Conservation (phyloP, 2,888 invertebrate genomes). For the Trisateles emortualis region DNA sequence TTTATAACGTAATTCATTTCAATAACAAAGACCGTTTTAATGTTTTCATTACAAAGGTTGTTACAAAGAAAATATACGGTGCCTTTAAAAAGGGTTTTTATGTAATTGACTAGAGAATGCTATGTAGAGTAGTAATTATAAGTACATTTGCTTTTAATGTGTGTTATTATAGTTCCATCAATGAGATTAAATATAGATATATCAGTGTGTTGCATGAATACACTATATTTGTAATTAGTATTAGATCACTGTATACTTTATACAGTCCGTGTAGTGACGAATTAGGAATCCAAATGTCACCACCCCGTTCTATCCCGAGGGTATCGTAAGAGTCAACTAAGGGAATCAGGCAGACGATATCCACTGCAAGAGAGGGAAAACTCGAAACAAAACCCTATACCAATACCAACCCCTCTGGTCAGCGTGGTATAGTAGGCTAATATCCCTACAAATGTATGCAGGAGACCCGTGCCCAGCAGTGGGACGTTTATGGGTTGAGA, state of each 20-base stretch:
- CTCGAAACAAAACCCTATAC: too few relatives aligned
- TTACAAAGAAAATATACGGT: conserved; percentile 13
- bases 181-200: not conserved
- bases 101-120: conserved; percentile 26
- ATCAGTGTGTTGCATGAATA: not conserved
- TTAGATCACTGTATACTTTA: not conserved
- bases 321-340: too few relatives aligned
- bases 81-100: conserved; percentile 30
- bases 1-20: conserved; percentile 28
- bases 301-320: too few relatives aligned
- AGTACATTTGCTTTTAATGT: conserved; percentile 27
- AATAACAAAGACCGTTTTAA: conserved; percentile 31
- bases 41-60: conserved; percentile 23
- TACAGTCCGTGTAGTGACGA: too few relatives aligned
- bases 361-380: too few relatives aligned
- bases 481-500: too few relatives aligned
- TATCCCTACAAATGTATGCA: too few relatives aligned
- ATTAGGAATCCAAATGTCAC: too few relatives aligned
- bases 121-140: conserved; percentile 37
- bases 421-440: too few relatives aligned
- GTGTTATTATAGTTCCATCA: conserved; percentile 26
- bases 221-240: not conserved
- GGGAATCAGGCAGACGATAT: too few relatives aligned
- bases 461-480: too few relatives aligned
- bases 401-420: too few relatives aligned